Conservation (phyloP, 2,888 invertebrate genomes). For the Heterodera filipjevi region DNA sequence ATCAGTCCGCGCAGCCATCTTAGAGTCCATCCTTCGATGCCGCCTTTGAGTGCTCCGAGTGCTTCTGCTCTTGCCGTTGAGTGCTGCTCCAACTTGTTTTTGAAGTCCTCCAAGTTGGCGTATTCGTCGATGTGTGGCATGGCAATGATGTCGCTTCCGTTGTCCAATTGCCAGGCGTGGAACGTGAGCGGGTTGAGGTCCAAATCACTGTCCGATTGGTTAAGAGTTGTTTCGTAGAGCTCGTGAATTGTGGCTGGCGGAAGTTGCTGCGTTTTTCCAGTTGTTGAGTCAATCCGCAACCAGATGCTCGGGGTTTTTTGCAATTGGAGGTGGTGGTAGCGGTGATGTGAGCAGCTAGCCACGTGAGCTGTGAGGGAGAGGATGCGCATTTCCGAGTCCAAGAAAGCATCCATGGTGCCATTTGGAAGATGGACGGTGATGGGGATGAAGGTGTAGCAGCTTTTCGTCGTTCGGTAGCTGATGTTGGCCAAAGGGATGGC, state of each 20-base stretch:
- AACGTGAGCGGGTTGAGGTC: background rate
- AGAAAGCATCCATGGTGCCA: background rate
- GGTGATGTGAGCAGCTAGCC: background rate
- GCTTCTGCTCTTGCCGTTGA: background rate
- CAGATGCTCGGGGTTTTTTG: background rate
- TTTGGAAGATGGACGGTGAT: background rate
- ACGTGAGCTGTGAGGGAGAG: background rate
- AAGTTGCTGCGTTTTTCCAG: background rate
- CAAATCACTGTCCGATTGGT: background rate
- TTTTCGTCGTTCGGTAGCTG: background rate
- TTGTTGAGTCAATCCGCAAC: background rate
- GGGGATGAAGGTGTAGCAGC: background rate
- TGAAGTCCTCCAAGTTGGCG: background rate
- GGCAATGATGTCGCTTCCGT: background rate
- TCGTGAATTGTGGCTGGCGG: background rate
- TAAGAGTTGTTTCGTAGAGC: background rate
- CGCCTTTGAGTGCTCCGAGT: background rate
- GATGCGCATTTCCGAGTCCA: slow-evolving; percentile 13
- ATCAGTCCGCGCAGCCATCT: background rate
- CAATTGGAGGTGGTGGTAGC: background rate
- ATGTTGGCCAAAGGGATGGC: background rate
- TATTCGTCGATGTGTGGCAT: background rate
- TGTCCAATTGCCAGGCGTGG: background rate
- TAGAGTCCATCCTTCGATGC: background rate
- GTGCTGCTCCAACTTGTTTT: background rate